These are phyloP conservation scores for Busseola fusca DNA, from an alignment of 2,888 invertebrate species.

Conservation along the genomic window DNA sequence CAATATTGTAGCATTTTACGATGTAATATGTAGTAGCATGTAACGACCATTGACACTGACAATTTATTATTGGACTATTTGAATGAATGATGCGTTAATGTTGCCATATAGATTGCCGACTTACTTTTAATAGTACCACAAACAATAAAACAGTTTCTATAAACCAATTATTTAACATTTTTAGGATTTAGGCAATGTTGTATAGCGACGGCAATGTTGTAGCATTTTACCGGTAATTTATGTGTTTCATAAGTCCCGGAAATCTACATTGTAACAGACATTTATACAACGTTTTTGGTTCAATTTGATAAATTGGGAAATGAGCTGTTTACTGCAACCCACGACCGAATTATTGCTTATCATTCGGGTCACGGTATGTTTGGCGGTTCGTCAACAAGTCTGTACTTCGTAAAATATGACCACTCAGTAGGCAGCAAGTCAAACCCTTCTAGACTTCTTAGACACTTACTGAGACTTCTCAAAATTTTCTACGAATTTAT, in stretches of 20 bases:
- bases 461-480: background rate
- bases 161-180: too few relatives aligned
- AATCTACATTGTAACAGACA: background rate
- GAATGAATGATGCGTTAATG: too few relatives aligned
- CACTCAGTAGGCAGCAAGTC: background rate
- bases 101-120: too few relatives aligned
- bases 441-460: background rate
- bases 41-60: too few relatives aligned
- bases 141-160: too few relatives aligned
- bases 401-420: background rate
- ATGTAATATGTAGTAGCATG: too few relatives aligned
- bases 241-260: background rate
- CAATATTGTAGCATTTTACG: too few relatives aligned
- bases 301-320: conserved; percentile 19
- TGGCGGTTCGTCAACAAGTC: background rate
- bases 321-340: conserved; percentile 19
- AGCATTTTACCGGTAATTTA: too few relatives aligned
- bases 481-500: background rate
- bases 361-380: conserved; percentile 9
- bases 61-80: too few relatives aligned
- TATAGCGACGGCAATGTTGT: too few relatives aligned
- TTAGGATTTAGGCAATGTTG: too few relatives aligned
- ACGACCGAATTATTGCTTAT: conserved; percentile 12
- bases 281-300: background rate
- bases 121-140: too few relatives aligned